phyloP scores from a whole-genome alignment of 2,797 vertebrate species.

The Acipenser oxyrinchus region DNA sequence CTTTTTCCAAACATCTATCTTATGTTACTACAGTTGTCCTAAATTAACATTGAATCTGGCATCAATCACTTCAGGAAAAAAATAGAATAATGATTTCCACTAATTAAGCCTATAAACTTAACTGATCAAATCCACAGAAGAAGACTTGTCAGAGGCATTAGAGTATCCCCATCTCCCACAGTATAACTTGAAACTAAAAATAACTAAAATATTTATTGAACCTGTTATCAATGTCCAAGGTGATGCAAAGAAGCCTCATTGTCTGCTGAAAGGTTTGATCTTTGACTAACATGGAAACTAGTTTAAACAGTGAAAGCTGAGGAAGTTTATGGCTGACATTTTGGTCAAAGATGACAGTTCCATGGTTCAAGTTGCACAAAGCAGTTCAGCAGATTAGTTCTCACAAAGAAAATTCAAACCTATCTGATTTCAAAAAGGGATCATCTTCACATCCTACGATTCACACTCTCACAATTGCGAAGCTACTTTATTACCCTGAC shows the following conservation, averaged over 20 bases:
- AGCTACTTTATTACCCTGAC: constrained; percentile 52
- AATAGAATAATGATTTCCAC: constrained; percentile 28
- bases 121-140: constrained; percentile 37
- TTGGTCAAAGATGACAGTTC: constrained; percentile 74
- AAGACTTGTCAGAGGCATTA: constrained; percentile 21
- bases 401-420: constrained; percentile 63
- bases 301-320: constrained; percentile 63
- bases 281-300: constrained; percentile 55
- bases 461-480: constrained; percentile 51
- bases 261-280: constrained; percentile 67
- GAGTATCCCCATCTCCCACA: too few relatives aligned
- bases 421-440: constrained; percentile 64
- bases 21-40: constrained; percentile 51
- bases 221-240: constrained; percentile 49
- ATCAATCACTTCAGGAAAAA: constrained; percentile 39
- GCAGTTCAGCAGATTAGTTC: constrained; percentile 64
- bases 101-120: constrained; percentile 56
- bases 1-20: constrained; percentile 43
- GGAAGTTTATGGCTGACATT: constrained; percentile 66
- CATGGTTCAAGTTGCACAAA: constrained; percentile 60
- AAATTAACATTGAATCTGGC: constrained; percentile 49
- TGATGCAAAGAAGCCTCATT: constrained; percentile 58
- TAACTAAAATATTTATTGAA: constrained; percentile 61
- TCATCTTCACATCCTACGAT: constrained; percentile 50
- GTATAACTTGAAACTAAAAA: constrained; percentile 35